These are phyloP conservation scores for Petrocephalus schoutedeni DNA, from an alignment of 2,797 vertebrate species.

Conservation along the genomic window DNA sequence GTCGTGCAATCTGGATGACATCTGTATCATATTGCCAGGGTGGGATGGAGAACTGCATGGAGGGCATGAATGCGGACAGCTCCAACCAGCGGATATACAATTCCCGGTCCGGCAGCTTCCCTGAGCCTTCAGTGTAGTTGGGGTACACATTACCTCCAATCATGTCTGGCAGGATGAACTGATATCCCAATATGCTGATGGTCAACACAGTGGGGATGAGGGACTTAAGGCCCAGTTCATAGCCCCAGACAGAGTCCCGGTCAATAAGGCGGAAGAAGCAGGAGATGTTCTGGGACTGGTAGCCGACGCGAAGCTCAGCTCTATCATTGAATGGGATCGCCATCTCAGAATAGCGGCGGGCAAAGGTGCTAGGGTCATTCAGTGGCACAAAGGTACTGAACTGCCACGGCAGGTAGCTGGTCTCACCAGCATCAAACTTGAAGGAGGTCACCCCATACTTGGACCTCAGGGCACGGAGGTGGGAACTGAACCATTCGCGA, in stretches of 20 bases:
- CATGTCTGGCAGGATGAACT: conserved; percentile 83
- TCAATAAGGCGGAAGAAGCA: conserved; percentile 93
- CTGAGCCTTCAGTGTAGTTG: conserved; percentile 59
- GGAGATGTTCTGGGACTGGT: conserved; percentile 92
- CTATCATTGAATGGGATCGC: conserved; percentile 77
- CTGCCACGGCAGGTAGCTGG: conserved; percentile 83
- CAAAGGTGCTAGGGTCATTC: conserved; percentile 82
- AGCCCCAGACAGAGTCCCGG: conserved; percentile 91
- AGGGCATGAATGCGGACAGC: conserved; percentile 90
- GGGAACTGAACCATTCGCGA: conserved; percentile 80
- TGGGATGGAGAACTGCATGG: conserved; percentile 94
- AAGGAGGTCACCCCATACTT: conserved; percentile 80
- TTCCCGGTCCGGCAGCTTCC: conserved; percentile 75
- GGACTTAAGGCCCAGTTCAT: conserved; percentile 88
- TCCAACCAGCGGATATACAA: conserved; percentile 96
- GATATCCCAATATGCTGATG: conserved; percentile 79
- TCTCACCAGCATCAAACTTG: conserved; percentile 90
- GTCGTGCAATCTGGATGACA: conserved; percentile 84
- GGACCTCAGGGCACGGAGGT: conserved; percentile 71
- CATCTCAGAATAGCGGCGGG: conserved; percentile 83
- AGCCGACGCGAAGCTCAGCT: conserved; percentile 80
- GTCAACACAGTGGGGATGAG: conserved; percentile 87
- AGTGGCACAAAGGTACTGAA: conserved; percentile 76
- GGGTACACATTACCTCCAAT: conserved; percentile 80
- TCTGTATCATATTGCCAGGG: conserved; percentile 88